phyloP scores from a whole-genome alignment of 2,797 vertebrate species.

The Capromys pilorides region DNA sequence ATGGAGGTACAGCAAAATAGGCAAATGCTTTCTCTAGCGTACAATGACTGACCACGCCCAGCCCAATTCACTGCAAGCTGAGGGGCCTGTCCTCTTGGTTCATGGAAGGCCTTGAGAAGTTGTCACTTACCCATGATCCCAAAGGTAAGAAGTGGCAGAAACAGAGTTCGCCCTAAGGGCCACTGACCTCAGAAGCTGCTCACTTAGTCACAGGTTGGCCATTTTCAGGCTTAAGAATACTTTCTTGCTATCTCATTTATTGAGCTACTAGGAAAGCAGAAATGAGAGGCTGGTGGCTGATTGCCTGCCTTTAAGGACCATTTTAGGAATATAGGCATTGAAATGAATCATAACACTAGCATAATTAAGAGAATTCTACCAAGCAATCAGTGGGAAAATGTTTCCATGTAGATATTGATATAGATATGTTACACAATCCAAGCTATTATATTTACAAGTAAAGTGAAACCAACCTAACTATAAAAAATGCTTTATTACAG shows the following conservation, averaged over 20 bases:
- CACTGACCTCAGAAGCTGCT: neutral
- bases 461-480: slow-evolving; percentile 2
- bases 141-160: neutral
- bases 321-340: neutral
- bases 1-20: neutral
- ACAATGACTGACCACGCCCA: neutral
- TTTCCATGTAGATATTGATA: neutral
- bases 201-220: fast-evolving
- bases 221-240: fast-evolving
- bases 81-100: neutral
- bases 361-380: neutral
- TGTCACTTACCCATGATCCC: neutral
- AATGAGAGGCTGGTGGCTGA: neutral
- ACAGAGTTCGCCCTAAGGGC: neutral
- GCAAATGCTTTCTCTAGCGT: neutral
- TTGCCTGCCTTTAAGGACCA: neutral
- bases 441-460: slow-evolving; percentile 33
- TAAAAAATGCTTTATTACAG: slow-evolving; percentile 12
- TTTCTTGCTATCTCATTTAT: neutral
- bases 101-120: neutral
- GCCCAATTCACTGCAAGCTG: neutral
- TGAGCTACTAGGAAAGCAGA: neutral
- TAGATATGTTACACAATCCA: neutral
- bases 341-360: neutral
- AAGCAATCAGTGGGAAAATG: neutral